Base-by-base conservation (phyloP, 2,888 invertebrate genomes). In the Thera obeliscata region DNA sequence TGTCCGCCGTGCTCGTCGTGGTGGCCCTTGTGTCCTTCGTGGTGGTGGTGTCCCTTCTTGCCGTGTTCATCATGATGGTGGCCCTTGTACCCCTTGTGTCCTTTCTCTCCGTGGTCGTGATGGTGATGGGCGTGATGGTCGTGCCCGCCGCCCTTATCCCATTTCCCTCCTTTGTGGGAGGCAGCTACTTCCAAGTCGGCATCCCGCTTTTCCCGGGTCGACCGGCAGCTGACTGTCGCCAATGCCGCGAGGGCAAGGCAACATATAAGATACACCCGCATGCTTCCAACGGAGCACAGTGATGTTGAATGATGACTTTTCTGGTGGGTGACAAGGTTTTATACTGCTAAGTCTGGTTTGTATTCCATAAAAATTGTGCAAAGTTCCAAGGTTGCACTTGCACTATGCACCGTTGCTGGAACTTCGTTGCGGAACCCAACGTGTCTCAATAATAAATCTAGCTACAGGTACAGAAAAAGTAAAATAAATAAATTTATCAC, bases 41-140 rank as follows among this genome's bases (percentile, higher is more conserved):
- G 96, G 79, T 96, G 96, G 79, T 96, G 96, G 78, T 96, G 96
- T 0, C 97, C 97, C 81, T 96, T 96, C 75, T 95, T 94, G 52
- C 95, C 95, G 80, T 96, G 95, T 72, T 95, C 95, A 74, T 95
- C 94, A 67, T 95, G 95, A 48, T 94, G 95, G 54, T 94, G 95
- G 1, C 95, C 94, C 69, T 92, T 92, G 88, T 96, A 99, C 92
- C 96, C 96, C 76, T 96, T 96, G 78, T 96, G 95, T 3, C 95
- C 96, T 81, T 96, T 96, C 67, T 95, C 95, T 0, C 96, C 96
- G 74, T 96, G 95, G 71, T 95, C 94, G 71, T 94, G 94, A 79
- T 95, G 95, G 74, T 96, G 95, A 69, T 95, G 94, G 1, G 90
- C 94, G 75, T 96, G 95, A 73, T 95, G 94, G 70, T 96, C 95